phyloP scores from a whole-genome alignment of 2,113 vertebrate genomes.

The Megaptera novaeangliae region DNA sequence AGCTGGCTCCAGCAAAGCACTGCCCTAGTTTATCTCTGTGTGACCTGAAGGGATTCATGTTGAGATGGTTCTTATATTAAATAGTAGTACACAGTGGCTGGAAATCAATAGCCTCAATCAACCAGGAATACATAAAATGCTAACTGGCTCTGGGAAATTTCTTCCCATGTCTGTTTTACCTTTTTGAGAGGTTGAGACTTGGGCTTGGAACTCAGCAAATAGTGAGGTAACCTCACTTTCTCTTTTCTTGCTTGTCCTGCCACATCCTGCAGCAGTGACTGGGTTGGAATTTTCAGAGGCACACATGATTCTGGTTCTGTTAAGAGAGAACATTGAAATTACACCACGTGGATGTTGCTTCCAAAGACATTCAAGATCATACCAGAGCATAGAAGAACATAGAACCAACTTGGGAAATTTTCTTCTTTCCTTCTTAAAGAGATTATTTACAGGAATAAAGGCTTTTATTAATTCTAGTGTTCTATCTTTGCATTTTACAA shows the following conservation, averaged over 20 bases:
- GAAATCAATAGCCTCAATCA: neutral
- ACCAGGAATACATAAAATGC: neutral
- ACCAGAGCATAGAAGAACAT: neutral
- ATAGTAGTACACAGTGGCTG: neutral
- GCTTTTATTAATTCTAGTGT: neutral
- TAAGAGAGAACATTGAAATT: neutral
- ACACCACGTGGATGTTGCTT: neutral
- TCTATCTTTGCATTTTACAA: neutral
- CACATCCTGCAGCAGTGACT: constrained; percentile 79
- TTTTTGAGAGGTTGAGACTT: constrained; percentile 80
- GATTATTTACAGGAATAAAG: neutral
- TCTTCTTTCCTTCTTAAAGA: neutral
- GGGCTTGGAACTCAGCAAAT: constrained; percentile 80
- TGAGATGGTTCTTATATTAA: neutral
- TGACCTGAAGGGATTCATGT: neutral
- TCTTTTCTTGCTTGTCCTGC: constrained; percentile 82
- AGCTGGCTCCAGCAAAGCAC: neutral
- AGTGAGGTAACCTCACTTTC: constrained; percentile 82
- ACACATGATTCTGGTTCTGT: constrained; percentile 38
- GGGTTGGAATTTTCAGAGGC: constrained; percentile 46
- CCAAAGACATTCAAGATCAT: neutral
- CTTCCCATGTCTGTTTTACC: constrained; percentile 71
- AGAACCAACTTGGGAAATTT: neutral
- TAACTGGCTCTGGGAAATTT: neutral
- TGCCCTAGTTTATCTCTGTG: neutral